Evolutionary conservation across 1,140 invertebrate genomes (phyloP).

Genomic region (Micrasema longulum): DNA sequence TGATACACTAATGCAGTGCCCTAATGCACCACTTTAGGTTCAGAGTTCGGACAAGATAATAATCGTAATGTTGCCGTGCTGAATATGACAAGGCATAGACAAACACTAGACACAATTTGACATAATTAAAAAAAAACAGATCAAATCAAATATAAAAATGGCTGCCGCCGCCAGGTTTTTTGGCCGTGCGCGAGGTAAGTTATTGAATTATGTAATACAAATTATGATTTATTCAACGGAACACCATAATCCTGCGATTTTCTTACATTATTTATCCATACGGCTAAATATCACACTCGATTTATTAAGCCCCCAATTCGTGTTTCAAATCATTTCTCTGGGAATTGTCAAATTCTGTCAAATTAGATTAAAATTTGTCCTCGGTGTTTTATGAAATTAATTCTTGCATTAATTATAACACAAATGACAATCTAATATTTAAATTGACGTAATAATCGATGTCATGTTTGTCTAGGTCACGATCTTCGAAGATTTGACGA

Average conservation of each 20-base stretch:
- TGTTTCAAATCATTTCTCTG: background rate
- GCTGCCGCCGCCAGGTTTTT: slow-evolving; percentile 48
- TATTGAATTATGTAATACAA: slow-evolving; percentile 43
- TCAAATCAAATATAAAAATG: slow-evolving; percentile 41
- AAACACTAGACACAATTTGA: background rate
- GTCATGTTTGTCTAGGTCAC: slow-evolving; percentile 49
- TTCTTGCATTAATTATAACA: too few species aligned
- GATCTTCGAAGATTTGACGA: slow-evolving; percentile 35
- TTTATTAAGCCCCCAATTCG: too few species aligned
- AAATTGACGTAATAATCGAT: slow-evolving; percentile 7
- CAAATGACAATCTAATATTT: too few species aligned
- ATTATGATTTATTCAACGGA: background rate
- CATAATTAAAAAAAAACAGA: slow-evolving; percentile 15
- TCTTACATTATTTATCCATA: too few species aligned
- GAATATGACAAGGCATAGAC: too few species aligned
- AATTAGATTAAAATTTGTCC: background rate
- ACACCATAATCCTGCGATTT: background rate
- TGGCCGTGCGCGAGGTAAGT: slow-evolving; percentile 45
- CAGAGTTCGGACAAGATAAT: too few species aligned
- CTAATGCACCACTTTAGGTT: too few species aligned
- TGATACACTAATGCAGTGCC: too few species aligned
- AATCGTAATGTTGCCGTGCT: too few species aligned
- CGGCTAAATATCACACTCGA: too few species aligned
- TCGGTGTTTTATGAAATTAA: too few species aligned
- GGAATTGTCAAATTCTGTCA: slow-evolving; percentile 30